A percentile compares a stretch with the other conserved stretches of the same genome.
phyloP scores from a whole-genome alignment of 2,888 invertebrate genomes.

The Orthosia gracilis region DNA sequence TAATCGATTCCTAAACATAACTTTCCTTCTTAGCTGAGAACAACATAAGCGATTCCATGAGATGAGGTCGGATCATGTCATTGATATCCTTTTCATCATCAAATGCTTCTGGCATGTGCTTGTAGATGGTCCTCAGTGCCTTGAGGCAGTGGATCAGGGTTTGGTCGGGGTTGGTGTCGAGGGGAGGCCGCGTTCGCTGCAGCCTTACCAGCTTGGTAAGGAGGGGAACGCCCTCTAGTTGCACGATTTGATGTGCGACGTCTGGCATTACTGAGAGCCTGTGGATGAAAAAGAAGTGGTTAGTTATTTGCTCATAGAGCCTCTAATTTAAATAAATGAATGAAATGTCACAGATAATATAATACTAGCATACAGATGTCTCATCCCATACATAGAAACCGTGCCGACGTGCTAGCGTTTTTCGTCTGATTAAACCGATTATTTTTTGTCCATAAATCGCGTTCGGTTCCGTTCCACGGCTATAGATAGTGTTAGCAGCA shows the following conservation, averaged over 20 bases:
- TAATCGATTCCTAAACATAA: conserved; percentile 79
- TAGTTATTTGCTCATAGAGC: neutral
- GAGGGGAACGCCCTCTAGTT: conserved; percentile 92
- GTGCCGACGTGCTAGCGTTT: too few species aligned
- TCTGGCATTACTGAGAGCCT: conserved; percentile 93
- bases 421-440: too few species aligned
- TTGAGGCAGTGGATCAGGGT: conserved; percentile 88
- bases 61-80: conserved; percentile 94
- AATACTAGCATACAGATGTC: too few species aligned
- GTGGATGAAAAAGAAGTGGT: conserved; percentile 55
- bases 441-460: too few species aligned
- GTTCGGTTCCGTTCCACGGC: too few species aligned
- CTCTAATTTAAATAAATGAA: too few species aligned
- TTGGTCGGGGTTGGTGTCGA: conserved; percentile 85
- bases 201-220: conserved; percentile 93
- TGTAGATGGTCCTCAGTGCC: conserved; percentile 86
- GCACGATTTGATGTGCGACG: conserved; percentile 93
- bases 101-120: conserved; percentile 85
- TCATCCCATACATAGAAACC: too few species aligned
- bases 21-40: conserved; percentile 96
- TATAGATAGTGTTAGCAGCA: too few species aligned
- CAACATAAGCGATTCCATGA: conserved; percentile 95
- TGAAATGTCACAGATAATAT: too few species aligned
- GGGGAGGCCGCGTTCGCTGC: conserved; percentile 82
- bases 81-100: conserved; percentile 91